These are phyloP conservation scores for Urechis unicinctus DNA, from an alignment of 2,888 invertebrate genomes.

Conservation along the genomic window DNA sequence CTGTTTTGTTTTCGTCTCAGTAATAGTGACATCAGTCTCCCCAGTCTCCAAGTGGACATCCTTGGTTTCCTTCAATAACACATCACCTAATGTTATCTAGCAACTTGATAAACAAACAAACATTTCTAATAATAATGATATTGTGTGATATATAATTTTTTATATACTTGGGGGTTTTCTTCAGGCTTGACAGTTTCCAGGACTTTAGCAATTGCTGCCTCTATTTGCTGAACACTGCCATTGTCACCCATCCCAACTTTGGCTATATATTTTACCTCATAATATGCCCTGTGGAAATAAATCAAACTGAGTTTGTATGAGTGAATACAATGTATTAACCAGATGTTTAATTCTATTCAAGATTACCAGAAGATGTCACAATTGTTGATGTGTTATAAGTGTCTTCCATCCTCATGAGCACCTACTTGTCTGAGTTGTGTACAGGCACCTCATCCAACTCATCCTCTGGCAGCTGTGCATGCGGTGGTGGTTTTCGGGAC, in stretches of 20 bases:
- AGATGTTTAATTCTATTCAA: too few relatives aligned
- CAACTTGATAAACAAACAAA: too few relatives aligned
- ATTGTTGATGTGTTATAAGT: not conserved
- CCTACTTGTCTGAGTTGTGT: constrained; percentile 29
- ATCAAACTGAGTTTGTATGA: too few relatives aligned
- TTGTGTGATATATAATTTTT: not conserved
- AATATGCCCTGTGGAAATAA: not conserved
- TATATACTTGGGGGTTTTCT: constrained; percentile 1
- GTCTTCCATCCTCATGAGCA: constrained; percentile 7
- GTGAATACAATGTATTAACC: too few relatives aligned
- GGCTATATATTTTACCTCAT: not conserved
- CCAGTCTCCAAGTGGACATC: constrained; percentile 31
- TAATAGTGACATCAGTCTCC: constrained; percentile 38
- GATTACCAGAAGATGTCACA: not conserved
- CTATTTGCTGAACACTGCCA: constrained; percentile 37
- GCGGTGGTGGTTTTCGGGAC: constrained; percentile 25
- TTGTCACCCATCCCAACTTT: constrained; percentile 22
- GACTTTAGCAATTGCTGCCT: constrained; percentile 28
- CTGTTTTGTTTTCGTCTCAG: too few relatives aligned
- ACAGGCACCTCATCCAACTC: constrained; percentile 42
- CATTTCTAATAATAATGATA: too few relatives aligned
- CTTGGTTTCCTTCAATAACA: constrained; percentile 13
- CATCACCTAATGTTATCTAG: not conserved
- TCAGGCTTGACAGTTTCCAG: not conserved
- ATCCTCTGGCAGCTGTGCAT: constrained; percentile 41